phyloP scores from a whole-genome alignment of 1,140 invertebrate genomes.

The Drosophila repletoides region DNA sequence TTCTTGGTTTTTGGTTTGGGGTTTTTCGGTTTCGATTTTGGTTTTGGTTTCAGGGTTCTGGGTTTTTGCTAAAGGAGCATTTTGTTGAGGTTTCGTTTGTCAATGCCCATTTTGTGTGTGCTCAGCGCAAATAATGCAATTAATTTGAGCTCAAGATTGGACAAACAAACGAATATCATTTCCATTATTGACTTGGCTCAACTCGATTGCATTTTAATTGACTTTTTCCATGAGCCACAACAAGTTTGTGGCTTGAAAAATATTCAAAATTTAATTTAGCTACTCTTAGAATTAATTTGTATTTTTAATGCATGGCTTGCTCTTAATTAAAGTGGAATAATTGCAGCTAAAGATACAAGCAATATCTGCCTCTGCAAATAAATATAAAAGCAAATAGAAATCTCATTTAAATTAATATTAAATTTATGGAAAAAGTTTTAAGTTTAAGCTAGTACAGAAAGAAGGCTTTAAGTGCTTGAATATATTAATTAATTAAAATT shows the following conservation, averaged over 20 bases:
- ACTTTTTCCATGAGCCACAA: not conserved
- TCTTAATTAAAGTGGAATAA: too few relatives aligned
- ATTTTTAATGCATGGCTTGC: too few relatives aligned
- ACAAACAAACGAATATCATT: constrained; percentile 21
- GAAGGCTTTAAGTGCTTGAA: too few relatives aligned
- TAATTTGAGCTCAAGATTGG: constrained; percentile 36
- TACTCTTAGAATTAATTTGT: too few relatives aligned
- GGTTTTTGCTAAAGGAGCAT: constrained; percentile 20
- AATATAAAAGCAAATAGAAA: too few relatives aligned
- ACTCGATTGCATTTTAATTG: constrained; percentile 14
- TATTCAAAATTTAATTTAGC: too few relatives aligned
- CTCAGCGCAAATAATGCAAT: constrained; percentile 41
- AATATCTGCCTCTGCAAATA: not conserved
- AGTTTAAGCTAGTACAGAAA: too few relatives aligned
- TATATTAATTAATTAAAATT: too few relatives aligned
- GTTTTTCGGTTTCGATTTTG: not conserved
- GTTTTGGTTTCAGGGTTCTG: not conserved
- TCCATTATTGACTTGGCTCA: constrained; percentile 10
- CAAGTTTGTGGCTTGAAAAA: not conserved
- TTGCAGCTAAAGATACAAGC: too few relatives aligned
- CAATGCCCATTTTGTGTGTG: constrained; percentile 31
- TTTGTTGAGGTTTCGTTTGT: constrained; percentile 36
- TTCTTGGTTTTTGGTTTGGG: constrained; percentile 4
- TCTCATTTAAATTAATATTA: too few relatives aligned
- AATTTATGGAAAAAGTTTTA: too few relatives aligned